Conservation (phyloP, 2,113 vertebrate genomes). For the Pedetes capensis region DNA sequence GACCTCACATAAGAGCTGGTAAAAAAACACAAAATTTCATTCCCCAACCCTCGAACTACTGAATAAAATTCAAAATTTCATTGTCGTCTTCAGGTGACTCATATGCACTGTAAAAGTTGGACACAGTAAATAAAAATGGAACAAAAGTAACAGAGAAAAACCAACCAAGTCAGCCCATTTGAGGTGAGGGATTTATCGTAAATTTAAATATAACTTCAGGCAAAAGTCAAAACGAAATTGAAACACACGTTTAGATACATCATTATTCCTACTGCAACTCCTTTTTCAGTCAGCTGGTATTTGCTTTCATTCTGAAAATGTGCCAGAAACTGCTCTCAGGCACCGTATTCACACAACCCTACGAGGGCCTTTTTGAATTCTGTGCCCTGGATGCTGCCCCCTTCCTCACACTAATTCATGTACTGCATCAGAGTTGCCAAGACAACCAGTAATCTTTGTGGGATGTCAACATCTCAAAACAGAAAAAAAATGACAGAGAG, state of each 20-base stretch:
- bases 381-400: background rate
- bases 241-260: background rate
- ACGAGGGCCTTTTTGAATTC: background rate
- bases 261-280: background rate
- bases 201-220: background rate
- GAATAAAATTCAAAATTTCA: background rate
- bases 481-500: background rate
- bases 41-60: background rate
- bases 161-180: background rate
- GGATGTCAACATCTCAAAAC: background rate
- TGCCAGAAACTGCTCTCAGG: background rate
- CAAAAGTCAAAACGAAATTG: background rate
- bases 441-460: background rate
- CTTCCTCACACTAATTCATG: background rate
- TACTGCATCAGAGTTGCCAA: background rate
- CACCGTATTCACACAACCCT: background rate
- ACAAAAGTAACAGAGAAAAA: background rate
- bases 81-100: background rate
- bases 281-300: background rate
- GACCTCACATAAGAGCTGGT: background rate
- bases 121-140: background rate
- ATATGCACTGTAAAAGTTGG: background rate
- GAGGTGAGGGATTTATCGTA: background rate
- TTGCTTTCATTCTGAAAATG: background rate
- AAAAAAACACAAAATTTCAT: constrained; percentile 1